Conservation (phyloP, 1,140 invertebrate species). For the Trachymyrmex septentrionalis region DNA sequence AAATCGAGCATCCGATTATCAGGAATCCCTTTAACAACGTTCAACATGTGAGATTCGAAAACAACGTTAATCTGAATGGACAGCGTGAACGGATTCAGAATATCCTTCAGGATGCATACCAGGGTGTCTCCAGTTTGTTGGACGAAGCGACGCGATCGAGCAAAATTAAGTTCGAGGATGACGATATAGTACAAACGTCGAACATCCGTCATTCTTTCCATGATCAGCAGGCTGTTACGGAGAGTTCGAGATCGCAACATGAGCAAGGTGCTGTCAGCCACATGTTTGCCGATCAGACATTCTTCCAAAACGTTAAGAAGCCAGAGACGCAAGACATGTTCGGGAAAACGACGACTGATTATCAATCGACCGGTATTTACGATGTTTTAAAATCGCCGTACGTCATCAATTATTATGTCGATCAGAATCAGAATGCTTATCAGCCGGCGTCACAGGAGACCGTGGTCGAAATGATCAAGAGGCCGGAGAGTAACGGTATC, state of each 20-base stretch:
- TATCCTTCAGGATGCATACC: background rate
- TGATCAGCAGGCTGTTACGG: slow-evolving; percentile 11
- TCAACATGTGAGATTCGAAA: slow-evolving; percentile 72
- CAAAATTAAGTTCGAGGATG: slow-evolving; percentile 72
- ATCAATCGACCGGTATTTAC: background rate
- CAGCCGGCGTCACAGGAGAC: slow-evolving; percentile 56
- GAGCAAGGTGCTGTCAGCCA: background rate
- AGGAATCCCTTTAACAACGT: slow-evolving; percentile 74
- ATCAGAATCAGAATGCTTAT: slow-evolving; percentile 14
- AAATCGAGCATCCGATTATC: slow-evolving; percentile 68
- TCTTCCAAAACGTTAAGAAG: slow-evolving; percentile 49
- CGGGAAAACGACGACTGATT: slow-evolving; percentile 51
- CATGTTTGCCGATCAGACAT: slow-evolving; percentile 20
- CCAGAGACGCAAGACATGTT: slow-evolving; percentile 51
- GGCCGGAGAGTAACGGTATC: slow-evolving; percentile 73
- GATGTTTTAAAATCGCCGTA: slow-evolving; percentile 43
- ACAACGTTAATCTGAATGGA: slow-evolving; percentile 38
- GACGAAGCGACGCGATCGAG: slow-evolving; percentile 21
- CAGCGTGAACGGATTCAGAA: slow-evolving; percentile 43
- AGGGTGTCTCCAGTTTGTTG: background rate
- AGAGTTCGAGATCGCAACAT: background rate
- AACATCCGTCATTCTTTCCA: background rate
- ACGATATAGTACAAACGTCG: background rate
- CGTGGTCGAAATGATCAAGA: slow-evolving; percentile 19
- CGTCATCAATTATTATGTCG: slow-evolving; percentile 12